Base-by-base conservation (phyloP, 2,113 vertebrate species). In the Conger conger region DNA sequence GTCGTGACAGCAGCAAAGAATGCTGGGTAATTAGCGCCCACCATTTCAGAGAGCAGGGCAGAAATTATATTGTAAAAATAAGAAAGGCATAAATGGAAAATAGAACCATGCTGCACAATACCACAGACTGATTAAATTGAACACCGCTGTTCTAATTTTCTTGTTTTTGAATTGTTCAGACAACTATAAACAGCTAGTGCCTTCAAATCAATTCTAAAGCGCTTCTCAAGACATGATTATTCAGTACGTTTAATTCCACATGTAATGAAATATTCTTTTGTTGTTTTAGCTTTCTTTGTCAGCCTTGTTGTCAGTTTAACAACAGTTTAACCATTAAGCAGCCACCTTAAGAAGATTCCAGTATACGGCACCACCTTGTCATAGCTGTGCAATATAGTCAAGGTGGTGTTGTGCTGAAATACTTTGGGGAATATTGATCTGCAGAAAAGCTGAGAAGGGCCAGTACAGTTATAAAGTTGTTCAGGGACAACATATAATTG, bases 11-110 rank as follows among this genome's bases (percentile, higher is more conserved):
- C 86, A 86, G 87, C 82, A 11, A 88, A 85, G 86, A 82, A 87
- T 86, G 87, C 87, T 81, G 54, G 84, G 80, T 91, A 92, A 92
- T 93, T 91, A 90, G 84, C 90, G 84, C 81, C 86, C 87, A 87
- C 80, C 86, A 86, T 83, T 81, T n/a, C 68, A 50, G 80, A 84
- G 87, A 45, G 73, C 17, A 30, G 27, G 76, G 50, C 37, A 79
- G 40, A 63, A 33, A 42, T 20, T 53, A 68, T 33, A 83, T 85
- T 84, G 80, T 50, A 80, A 30, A 81, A 80, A 88, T 88, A 57
- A 81, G 1, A 83, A 73, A 73, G 33, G 38, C 20, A 53, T 35
- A 36, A 68, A 76, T 30, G 73, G 23, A 78, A 76, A 82, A 68
- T 82, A 76, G 80, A 68, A 35, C 33, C 35, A 40, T 77, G 42